Evolutionary conservation across 1,140 invertebrate genomes (phyloP).

Genomic region (Zaprionus capensis): DNA sequence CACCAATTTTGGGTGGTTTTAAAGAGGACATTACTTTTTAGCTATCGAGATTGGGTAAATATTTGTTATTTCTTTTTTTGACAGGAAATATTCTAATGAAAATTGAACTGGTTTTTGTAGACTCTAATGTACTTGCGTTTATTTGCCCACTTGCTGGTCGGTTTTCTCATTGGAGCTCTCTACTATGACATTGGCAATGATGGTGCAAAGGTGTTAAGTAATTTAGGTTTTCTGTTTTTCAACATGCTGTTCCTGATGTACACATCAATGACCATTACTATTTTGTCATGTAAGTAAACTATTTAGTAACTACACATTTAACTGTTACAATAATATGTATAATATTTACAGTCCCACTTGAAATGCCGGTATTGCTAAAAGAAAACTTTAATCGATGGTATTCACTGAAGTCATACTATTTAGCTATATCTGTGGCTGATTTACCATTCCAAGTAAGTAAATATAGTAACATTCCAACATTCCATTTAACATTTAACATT

Average conservation of each 20-base stretch:
- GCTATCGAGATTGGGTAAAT: slow-evolving; percentile 92
- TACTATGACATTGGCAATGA: slow-evolving; percentile 98
- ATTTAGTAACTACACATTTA: background rate
- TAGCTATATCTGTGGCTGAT: slow-evolving; percentile 97
- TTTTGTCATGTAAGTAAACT: slow-evolving; percentile 94
- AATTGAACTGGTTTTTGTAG: slow-evolving; percentile 86
- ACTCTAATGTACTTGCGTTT: slow-evolving; percentile 97
- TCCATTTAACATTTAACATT: no score
- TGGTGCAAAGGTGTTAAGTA: slow-evolving; percentile 97
- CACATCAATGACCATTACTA: slow-evolving; percentile 98
- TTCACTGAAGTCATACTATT: slow-evolving; percentile 96
- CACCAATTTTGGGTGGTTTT: slow-evolving; percentile 93
- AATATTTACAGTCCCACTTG: slow-evolving; percentile 92
- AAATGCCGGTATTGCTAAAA: slow-evolving; percentile 96
- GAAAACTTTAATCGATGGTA: slow-evolving; percentile 99
- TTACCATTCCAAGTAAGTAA: slow-evolving; percentile 95
- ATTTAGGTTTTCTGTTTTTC: slow-evolving; percentile 98
- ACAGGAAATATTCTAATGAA: background rate
- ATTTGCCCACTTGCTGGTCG: slow-evolving; percentile 96
- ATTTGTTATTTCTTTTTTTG: background rate
- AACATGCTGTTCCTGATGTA: slow-evolving; percentile 99
- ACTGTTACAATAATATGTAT: slow-evolving; percentile 6
- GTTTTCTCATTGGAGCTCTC: slow-evolving; percentile 95
- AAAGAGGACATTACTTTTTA: slow-evolving; percentile 91
- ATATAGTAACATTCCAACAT: background rate